These are phyloP conservation scores for Latrodectus geometricus DNA, from an alignment of 1,140 invertebrate genomes.

Conservation along the genomic window DNA sequence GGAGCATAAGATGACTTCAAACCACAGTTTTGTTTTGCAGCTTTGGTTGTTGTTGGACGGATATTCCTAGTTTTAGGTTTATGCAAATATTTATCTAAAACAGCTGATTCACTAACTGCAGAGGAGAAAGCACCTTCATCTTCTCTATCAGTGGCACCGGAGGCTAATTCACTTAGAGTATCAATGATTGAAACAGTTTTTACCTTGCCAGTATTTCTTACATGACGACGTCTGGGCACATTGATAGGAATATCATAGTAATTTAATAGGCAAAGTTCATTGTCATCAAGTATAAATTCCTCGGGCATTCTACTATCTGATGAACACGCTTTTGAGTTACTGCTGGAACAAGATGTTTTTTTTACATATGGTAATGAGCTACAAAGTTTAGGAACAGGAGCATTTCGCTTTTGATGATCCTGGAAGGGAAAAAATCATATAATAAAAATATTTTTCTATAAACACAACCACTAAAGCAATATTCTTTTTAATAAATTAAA, in stretches of 20 bases:
- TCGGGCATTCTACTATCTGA: constrained; percentile 51
- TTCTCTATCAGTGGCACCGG: constrained; percentile 59
- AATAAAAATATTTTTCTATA: not conserved
- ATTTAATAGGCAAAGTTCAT: constrained; percentile 55
- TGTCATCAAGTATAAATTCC: constrained; percentile 61
- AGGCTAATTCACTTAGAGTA: constrained; percentile 65
- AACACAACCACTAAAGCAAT: no score
- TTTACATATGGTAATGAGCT: constrained; percentile 37
- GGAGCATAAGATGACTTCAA: not conserved
- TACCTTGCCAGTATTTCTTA: constrained; percentile 50
- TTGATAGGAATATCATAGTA: constrained; percentile 61
- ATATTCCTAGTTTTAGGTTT: constrained; percentile 40
- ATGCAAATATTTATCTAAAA: constrained; percentile 33
- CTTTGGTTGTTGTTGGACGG: not conserved
- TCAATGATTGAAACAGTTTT: constrained; percentile 66
- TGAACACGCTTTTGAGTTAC: constrained; percentile 10
- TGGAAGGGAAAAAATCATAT: not conserved
- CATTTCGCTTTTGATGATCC: constrained; percentile 17
- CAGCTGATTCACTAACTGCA: constrained; percentile 52
- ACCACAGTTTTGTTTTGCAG: constrained; percentile 2
- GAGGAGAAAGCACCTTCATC: constrained; percentile 58
- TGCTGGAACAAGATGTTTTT: constrained; percentile 19
- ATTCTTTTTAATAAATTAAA: no score
- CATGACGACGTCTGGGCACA: constrained; percentile 34
- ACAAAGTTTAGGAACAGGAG: not conserved